Base-by-base conservation (phyloP, 2,113 vertebrate genomes). In the Shinisaurus crocodilurus region DNA sequence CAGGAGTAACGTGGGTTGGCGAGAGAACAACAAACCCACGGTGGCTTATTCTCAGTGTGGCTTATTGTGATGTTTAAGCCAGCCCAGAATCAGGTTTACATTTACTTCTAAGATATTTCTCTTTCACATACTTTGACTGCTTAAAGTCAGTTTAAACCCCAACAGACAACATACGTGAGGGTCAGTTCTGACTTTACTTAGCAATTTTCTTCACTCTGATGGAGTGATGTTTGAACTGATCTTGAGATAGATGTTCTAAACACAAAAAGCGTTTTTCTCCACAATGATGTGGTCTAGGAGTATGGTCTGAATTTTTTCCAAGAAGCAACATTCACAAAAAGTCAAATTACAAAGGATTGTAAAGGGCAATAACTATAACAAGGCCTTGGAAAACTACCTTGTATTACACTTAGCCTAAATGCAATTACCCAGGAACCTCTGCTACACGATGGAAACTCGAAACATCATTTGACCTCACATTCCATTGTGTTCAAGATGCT, bases 401-500 rank as follows among this genome's bases (percentile, higher is more conserved):
- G 25, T 10, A 76, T 45, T 65, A 81, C 13, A 5, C 1, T 18
- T 72, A 85, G 16, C 72, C 54, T 76, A 76, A 84, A 84, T n/a
- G 15, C 8, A 89, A 43, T 57, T 45, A 74, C 27, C 15, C 69
- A 83, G 29, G 16, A 72, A 43, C 29, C 6, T 34, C 29, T 57
- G 37, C 29, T 43, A 12, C 72, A 85, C 29, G 25, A 69, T 20
- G 82, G 57, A 85, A 85, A 69, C 45, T 76, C 60, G 45, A n/a
- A 69, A 69, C 37, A 69, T 91, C 86, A 90, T 82, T 85, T 93
- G 92, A 65, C 86, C 85, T 72, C 94, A 93, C 94, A 94, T 95
- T 90, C 84, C 54, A 94, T 91, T 96, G 92, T 86, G 89, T 92
- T 92, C 93, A 95, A 86, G 92, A 94, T 40, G 70, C 92, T 91